phyloP scores from a whole-genome alignment of 1,140 invertebrate genomes.

The Anoplophora glabripennis region DNA sequence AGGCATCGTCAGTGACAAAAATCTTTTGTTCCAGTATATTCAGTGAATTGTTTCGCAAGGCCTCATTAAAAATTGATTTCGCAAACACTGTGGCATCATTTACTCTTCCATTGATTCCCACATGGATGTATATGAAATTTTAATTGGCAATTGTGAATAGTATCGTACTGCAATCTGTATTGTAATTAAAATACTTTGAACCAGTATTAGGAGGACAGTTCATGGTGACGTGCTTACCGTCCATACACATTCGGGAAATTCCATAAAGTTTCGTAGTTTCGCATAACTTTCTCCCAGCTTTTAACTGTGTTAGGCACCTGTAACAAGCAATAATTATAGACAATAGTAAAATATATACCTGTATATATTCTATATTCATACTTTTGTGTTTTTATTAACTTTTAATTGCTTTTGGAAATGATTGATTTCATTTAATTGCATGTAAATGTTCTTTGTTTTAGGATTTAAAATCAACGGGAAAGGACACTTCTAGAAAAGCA shows the following conservation, averaged over 20 bases:
- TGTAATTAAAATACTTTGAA: neutral
- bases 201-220: neutral
- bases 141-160: too few relatives aligned
- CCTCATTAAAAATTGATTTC: too few relatives aligned
- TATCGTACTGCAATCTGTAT: neutral
- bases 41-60: too few relatives aligned
- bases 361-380: slow-evolving; percentile 16
- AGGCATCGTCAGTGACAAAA: slow-evolving; percentile 13
- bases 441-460: slow-evolving; percentile 11
- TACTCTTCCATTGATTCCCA: too few relatives aligned
- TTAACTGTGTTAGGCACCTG: too few relatives aligned
- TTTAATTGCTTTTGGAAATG: slow-evolving; percentile 4
- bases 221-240: neutral
- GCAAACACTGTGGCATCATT: too few relatives aligned
- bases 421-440: slow-evolving; percentile 8
- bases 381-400: slow-evolving; percentile 13
- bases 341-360: slow-evolving; percentile 9
- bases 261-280: neutral
- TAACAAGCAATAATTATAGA: slow-evolving; percentile 16
- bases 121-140: too few relatives aligned
- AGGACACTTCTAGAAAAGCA: slow-evolving; percentile 13
- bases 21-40: slow-evolving; percentile 15
- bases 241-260: neutral
- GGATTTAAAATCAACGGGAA: slow-evolving; percentile 9
- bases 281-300: too few relatives aligned